These are phyloP conservation scores for Eristalinus sepulchralis DNA, from an alignment of 2,888 invertebrate genomes.

Conservation along the genomic window DNA sequence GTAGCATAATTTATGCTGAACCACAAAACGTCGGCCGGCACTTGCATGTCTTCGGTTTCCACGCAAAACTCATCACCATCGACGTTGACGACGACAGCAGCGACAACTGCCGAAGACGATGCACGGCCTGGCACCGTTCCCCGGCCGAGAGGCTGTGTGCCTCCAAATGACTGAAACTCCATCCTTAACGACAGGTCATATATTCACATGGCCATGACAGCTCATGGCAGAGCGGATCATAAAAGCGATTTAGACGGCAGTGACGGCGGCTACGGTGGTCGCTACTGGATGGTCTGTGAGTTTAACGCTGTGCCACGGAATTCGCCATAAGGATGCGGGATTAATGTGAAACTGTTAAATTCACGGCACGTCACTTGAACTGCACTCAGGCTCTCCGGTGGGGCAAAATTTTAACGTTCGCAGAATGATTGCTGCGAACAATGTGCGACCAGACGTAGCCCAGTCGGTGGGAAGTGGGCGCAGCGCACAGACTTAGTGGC, in stretches of 20 bases:
- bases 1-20: conserved; percentile 40
- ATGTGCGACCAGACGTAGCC: neutral
- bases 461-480: neutral
- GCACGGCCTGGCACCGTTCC: neutral
- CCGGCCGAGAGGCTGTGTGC: conserved; percentile 20
- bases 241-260: conserved; percentile 26
- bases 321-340: neutral
- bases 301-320: neutral
- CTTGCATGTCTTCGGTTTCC: conserved; percentile 28
- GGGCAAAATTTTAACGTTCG: neutral
- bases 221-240: conserved; percentile 42
- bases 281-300: conserved; percentile 6
- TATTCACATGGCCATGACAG: conserved; percentile 36
- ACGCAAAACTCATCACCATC: conserved; percentile 30
- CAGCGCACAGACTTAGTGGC: neutral
- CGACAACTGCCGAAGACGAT: neutral
- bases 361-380: neutral
- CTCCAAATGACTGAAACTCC: conserved; percentile 28
- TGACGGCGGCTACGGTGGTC: neutral
- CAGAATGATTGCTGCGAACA: neutral
- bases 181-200: conserved; percentile 24
- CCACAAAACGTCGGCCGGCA: conserved; percentile 33
- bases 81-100: neutral
- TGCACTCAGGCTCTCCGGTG: neutral
- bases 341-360: conserved; percentile 6